A percentile compares a stretch with the other conserved stretches of the same genome.
Evolutionary conservation across 37 sponge, comb jelly and placozoan genomes (phyloP).

Genomic region (Corticium candelabrum): DNA sequence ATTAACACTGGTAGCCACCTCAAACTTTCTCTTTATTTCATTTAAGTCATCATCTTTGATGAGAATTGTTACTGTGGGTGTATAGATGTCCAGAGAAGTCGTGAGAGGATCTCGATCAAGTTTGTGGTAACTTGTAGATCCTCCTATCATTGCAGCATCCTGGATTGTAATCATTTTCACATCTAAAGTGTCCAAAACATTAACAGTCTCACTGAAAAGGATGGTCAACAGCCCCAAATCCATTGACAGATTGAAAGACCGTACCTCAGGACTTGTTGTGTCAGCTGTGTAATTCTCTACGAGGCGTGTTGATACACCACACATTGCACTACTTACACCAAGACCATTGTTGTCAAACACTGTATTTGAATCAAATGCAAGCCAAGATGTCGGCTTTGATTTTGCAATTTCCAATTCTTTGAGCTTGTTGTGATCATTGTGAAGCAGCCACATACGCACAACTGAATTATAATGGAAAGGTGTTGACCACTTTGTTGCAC

Average conservation of each 20-base stretch:
- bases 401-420: conserved; percentile 61
- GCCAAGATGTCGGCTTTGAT: conserved; percentile 27
- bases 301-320: neutral
- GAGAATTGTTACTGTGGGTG: conserved; percentile 22
- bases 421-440: conserved; percentile 56
- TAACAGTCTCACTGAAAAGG: conserved; percentile 69
- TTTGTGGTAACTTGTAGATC: neutral
- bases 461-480: conserved; percentile 43
- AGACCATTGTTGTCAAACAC: conserved; percentile 50
- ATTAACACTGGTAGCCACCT: conserved; percentile 33
- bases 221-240: conserved; percentile 36
- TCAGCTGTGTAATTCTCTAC: conserved; percentile 41
- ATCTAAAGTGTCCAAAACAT: conserved; percentile 34
- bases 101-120: neutral
- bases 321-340: neutral
- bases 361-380: conserved; percentile 31
- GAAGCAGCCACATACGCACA: conserved; percentile 34
- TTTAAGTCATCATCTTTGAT: conserved; percentile 37
- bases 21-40: conserved; percentile 45
- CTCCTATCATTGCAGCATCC: conserved; percentile 16
- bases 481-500: conserved; percentile 67
- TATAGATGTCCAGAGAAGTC: neutral
- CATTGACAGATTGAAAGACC: conserved; percentile 49
- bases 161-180: conserved; percentile 40
- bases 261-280: conserved; percentile 45